phyloP scores from a whole-genome alignment of 2,113 vertebrate genomes.

The Ammodytes marinus region DNA sequence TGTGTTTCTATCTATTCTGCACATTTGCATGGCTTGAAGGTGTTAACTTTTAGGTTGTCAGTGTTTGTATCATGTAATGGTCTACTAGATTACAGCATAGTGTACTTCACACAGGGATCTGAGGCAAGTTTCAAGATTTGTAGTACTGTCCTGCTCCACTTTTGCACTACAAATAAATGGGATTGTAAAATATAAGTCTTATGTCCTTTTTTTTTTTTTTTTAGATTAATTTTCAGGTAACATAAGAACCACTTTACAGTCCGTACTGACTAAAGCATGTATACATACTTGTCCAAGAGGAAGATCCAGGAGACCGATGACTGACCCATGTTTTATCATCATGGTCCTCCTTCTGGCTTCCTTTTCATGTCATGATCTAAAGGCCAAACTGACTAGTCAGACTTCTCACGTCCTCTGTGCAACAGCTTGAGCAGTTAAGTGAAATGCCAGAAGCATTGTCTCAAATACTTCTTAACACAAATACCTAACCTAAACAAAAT shows the following conservation, averaged over 20 bases:
- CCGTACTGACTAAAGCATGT: too few species aligned
- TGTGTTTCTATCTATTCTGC: slow-evolving; percentile 7
- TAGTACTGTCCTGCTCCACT: slow-evolving; percentile 58
- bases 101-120: slow-evolving; percentile 37
- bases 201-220: background rate
- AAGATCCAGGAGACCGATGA: background rate
- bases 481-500: background rate
- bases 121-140: slow-evolving; percentile 53
- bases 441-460: slow-evolving; percentile 35
- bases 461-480: background rate
- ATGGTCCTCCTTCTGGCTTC: background rate
- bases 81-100: slow-evolving; percentile 49
- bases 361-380: slow-evolving; percentile 28
- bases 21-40: slow-evolving; percentile 55
- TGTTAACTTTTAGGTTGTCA: slow-evolving; percentile 26
- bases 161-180: slow-evolving; percentile 82
- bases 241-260: background rate
- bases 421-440: slow-evolving; percentile 10
- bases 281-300: background rate
- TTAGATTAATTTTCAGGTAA: background rate
- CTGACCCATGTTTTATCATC: slow-evolving; percentile 21
- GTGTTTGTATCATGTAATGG: slow-evolving; percentile 28
- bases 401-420: slow-evolving; percentile 58
- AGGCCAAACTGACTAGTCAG: slow-evolving; percentile 48
- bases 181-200: slow-evolving; percentile 52